Evolutionary conservation across 2,888 invertebrate genomes (phyloP).

Genomic region (Drosophila monieri): DNA sequence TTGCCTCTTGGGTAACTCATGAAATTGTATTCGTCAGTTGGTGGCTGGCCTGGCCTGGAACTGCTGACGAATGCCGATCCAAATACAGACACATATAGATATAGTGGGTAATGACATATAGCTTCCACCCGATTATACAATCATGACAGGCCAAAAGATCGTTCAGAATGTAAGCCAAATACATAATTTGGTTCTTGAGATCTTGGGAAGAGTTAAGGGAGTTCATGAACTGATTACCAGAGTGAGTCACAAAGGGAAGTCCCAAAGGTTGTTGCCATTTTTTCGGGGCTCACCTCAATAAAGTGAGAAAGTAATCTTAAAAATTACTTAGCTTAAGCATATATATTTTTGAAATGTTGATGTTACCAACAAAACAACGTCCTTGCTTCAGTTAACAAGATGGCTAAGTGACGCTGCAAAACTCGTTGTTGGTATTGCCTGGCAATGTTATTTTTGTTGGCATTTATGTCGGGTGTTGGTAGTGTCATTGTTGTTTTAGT

Average conservation of each 20-base stretch:
- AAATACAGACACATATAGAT: slow-evolving; percentile 24
- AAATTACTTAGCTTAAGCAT: no score
- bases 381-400: slow-evolving; percentile 70
- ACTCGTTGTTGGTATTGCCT: slow-evolving; percentile 41
- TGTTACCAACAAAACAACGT: slow-evolving; percentile 46
- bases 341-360: no score
- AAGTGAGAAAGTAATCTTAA: slow-evolving; percentile 2
- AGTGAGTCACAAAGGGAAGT: slow-evolving; percentile 33
- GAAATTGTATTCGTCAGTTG: slow-evolving; percentile 60
- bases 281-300: not conserved
- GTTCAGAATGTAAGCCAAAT: slow-evolving; percentile 40
- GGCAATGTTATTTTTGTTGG: slow-evolving; percentile 28
- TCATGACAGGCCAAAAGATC: slow-evolving; percentile 53
- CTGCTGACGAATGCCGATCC: slow-evolving; percentile 69
- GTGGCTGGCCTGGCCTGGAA: slow-evolving; percentile 50
- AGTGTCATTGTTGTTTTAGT: slow-evolving; percentile 37
- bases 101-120: slow-evolving; percentile 21
- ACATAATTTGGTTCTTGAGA: slow-evolving; percentile 25
- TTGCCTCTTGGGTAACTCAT: slow-evolving; percentile 67
- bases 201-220: slow-evolving; percentile 14
- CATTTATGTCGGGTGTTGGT: slow-evolving; percentile 19
- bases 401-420: slow-evolving; percentile 66
- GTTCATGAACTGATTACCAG: not conserved
- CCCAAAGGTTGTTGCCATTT: slow-evolving; percentile 33
- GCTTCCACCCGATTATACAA: slow-evolving; percentile 67